Conservation (phyloP, 2,888 invertebrate genomes). For the Patella caerulea region DNA sequence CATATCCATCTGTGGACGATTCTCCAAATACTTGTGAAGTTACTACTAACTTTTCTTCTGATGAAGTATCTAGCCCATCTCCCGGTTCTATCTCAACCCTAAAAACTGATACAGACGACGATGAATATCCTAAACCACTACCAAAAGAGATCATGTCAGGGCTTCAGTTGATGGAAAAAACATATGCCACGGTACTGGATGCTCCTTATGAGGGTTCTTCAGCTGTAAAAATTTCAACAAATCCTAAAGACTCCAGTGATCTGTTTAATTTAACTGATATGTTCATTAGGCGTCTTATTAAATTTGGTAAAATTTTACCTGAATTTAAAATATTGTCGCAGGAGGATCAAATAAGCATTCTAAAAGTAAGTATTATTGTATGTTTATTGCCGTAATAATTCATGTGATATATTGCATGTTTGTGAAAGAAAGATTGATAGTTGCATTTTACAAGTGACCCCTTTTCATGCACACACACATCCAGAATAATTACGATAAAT, state of each 20-base stretch:
- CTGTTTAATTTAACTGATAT: conserved; percentile 65
- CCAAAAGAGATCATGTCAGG: conserved; percentile 24
- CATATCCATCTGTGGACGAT: neutral
- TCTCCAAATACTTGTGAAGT: conserved; percentile 28
- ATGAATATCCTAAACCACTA: conserved; percentile 31
- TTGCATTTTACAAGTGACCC: too few species aligned
- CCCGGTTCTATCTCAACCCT: conserved; percentile 20
- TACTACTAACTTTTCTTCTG: conserved; percentile 23
- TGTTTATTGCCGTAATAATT: too few species aligned
- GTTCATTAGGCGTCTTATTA: conserved; percentile 80
- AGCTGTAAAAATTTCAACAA: conserved; percentile 47
- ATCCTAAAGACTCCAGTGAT: conserved; percentile 56
- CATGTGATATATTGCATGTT: too few species aligned
- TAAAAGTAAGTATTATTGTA: conserved; percentile 75
- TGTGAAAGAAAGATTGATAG: too few species aligned
- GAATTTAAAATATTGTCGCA: conserved; percentile 94
- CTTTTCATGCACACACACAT: too few species aligned
- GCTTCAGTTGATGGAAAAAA: conserved; percentile 29
- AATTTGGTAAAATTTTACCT: conserved; percentile 75
- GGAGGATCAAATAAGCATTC: conserved; percentile 88
- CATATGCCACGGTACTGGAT: conserved; percentile 48
- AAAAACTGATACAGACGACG: conserved; percentile 17
- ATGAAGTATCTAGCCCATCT: conserved; percentile 25
- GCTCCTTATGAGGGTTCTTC: conserved; percentile 55
- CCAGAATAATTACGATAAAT: too few species aligned